Evolutionary conservation across 2,797 vertebrate species (phyloP).

Genomic region (Rhabdophis nuchalis): DNA sequence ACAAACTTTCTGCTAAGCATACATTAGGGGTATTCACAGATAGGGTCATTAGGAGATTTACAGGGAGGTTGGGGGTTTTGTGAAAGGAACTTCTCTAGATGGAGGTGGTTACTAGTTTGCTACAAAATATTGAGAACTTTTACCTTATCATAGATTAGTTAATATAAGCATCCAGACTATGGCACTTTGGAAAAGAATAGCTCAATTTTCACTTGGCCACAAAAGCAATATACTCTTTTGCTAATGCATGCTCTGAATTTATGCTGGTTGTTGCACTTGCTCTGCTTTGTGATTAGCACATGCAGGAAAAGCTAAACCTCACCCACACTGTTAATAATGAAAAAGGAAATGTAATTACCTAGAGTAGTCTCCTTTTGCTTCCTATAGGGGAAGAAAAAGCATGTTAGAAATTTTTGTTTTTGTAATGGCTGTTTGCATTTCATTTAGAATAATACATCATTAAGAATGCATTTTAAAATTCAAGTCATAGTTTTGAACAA

Average conservation of each 20-base stretch:
- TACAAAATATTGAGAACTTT: neutral
- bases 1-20: slow-evolving; percentile 20
- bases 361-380: slow-evolving; percentile 89
- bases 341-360: slow-evolving; percentile 73
- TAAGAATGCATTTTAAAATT: neutral
- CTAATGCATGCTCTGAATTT: slow-evolving; percentile 42
- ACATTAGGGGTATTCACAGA: slow-evolving; percentile 10
- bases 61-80: neutral
- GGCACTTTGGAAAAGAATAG: slow-evolving; percentile 30
- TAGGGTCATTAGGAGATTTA: slow-evolving; percentile 19
- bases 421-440: slow-evolving; percentile 13
- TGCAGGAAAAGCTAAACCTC: slow-evolving; percentile 41
- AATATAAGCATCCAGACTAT: slow-evolving; percentile 15
- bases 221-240: slow-evolving; percentile 57
- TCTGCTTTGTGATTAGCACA: slow-evolving; percentile 45
- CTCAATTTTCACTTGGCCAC: slow-evolving; percentile 50
- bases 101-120: neutral
- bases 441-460: slow-evolving; percentile 50
- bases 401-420: slow-evolving; percentile 50
- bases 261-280: neutral
- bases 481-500: neutral
- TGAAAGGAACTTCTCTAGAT: slow-evolving; percentile 1
- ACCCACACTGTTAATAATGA: slow-evolving; percentile 45
- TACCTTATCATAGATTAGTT: neutral
- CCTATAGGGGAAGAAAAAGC: slow-evolving; percentile 75